Percentiles rank a stretch among this genome's conserved stretches.
Evolutionary conservation across 2,797 vertebrate genomes (phyloP).

Genomic region (Melanotaenia pygmaea): DNA sequence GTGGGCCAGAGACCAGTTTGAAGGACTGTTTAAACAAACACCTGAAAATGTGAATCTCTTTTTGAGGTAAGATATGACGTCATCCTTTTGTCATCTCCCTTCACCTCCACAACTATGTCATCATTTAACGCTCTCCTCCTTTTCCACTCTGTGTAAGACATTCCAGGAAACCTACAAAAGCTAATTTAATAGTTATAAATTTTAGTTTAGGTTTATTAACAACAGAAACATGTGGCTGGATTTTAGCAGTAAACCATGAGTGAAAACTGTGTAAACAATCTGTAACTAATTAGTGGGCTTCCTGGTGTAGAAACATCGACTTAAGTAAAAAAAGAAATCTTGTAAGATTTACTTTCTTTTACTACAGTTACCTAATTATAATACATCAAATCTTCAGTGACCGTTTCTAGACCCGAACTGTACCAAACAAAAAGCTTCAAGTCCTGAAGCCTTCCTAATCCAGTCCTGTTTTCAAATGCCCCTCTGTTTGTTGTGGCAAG

Average conservation of each 20-base stretch:
- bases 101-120: constrained; percentile 16
- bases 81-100: not conserved
- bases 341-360: not conserved
- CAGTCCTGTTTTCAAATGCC: constrained; percentile 27
- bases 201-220: constrained; percentile 60
- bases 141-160: constrained; percentile 28
- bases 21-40: constrained; percentile 86
- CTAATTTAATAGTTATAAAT: constrained; percentile 54
- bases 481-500: constrained; percentile 56
- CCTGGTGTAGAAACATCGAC: constrained; percentile 27
- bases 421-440: constrained; percentile 24
- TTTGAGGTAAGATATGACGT: constrained; percentile 79
- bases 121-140: constrained; percentile 30
- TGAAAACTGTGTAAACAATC: constrained; percentile 39
- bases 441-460: constrained; percentile 56
- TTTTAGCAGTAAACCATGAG: constrained; percentile 37
- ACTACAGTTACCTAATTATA: constrained; percentile 16
- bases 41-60: constrained; percentile 85
- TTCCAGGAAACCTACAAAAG: constrained; percentile 50
- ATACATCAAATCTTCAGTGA: constrained; percentile 7
- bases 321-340: not conserved
- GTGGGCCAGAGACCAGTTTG: constrained; percentile 93
- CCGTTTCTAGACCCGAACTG: constrained; percentile 6
- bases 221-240: constrained; percentile 51
- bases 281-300: constrained; percentile 23